These are phyloP conservation scores for Pentalonia nigronervosa DNA, from an alignment of 1,140 invertebrate species.

Conservation along the genomic window DNA sequence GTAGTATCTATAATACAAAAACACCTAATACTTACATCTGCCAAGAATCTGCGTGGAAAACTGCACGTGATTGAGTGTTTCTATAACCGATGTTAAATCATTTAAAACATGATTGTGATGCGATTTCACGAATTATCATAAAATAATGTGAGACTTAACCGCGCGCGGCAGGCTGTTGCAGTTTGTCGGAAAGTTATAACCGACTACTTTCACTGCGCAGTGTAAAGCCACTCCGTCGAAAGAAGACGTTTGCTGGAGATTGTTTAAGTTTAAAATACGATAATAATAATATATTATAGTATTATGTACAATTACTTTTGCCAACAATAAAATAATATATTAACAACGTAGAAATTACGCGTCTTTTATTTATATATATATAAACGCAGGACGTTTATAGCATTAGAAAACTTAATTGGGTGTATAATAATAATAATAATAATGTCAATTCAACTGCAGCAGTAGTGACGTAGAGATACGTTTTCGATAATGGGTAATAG, in stretches of 20 bases:
- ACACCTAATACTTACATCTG: background rate
- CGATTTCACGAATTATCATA: conserved; percentile 48
- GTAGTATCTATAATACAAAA: background rate
- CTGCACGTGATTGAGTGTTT: background rate
- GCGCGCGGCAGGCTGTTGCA: background rate
- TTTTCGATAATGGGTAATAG: too few relatives aligned
- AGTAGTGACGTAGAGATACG: too few relatives aligned
- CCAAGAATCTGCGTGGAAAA: background rate
- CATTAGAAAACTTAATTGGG: background rate
- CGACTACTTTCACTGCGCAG: conserved; percentile 26
- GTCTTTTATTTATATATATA: background rate
- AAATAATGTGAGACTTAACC: background rate
- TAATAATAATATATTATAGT: background rate
- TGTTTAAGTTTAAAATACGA: conserved; percentile 44
- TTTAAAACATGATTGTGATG: background rate
- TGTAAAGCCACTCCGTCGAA: background rate
- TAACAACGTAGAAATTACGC: background rate
- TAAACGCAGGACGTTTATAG: background rate
- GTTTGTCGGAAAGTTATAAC: conserved; percentile 46
- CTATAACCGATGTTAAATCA: conserved; percentile 24
- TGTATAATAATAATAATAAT: background rate
- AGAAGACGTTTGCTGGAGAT: conserved; percentile 47
- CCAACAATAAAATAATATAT: conserved; percentile 18
- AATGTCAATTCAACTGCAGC: background rate
- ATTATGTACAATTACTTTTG: conserved; percentile 25